Evolutionary conservation across 2,888 invertebrate genomes (phyloP).

Genomic region (Cephonodes hylas): DNA sequence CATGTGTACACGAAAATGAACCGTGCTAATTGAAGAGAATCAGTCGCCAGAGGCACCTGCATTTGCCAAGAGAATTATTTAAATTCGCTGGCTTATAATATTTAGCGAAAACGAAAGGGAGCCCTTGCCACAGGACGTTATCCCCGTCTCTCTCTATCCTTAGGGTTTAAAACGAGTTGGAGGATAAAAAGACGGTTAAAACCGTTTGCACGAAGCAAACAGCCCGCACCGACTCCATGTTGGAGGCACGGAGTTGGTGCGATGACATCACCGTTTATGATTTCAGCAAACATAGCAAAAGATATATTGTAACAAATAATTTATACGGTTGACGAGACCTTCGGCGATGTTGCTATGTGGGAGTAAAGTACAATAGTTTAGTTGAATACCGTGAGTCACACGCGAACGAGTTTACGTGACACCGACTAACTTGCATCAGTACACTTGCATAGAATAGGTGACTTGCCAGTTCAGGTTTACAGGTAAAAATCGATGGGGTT

Average conservation of each 20-base stretch:
- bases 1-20: neutral
- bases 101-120: constrained; percentile 52
- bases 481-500: neutral
- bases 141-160: constrained; percentile 49
- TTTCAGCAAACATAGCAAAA: constrained; percentile 62
- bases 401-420: neutral
- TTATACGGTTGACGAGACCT: constrained; percentile 50
- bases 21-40: constrained; percentile 1
- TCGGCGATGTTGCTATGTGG: constrained; percentile 23
- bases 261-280: constrained; percentile 77
- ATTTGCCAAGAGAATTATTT: constrained; percentile 1
- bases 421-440: neutral
- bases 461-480: neutral
- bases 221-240: constrained; percentile 58
- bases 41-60: neutral
- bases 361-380: neutral
- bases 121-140: constrained; percentile 61
- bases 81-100: constrained; percentile 20
- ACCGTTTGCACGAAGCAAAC: constrained; percentile 68
- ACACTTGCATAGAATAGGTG: neutral
- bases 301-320: constrained; percentile 44
- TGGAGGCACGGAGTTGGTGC: constrained; percentile 50
- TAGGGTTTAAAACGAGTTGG: constrained; percentile 53
- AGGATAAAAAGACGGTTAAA: constrained; percentile 65
- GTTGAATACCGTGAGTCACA: neutral